Evolutionary conservation across 2,888 invertebrate genomes (phyloP).

Genomic region (Phengaris alcon): DNA sequence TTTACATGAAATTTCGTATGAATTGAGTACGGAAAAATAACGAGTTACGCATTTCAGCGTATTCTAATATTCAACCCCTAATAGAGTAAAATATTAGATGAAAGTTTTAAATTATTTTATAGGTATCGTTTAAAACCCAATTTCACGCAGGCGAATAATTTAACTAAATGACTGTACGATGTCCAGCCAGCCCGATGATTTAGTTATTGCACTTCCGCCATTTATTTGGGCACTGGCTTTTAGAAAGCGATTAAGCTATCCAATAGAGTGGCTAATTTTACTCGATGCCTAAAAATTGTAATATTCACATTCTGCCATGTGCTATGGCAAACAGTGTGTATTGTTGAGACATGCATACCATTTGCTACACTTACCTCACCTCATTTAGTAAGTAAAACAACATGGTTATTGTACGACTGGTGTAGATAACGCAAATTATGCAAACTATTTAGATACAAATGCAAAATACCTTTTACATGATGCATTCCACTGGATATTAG

Average conservation of each 20-base stretch:
- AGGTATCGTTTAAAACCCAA: too few relatives aligned
- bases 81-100: too few relatives aligned
- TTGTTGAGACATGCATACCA: background rate
- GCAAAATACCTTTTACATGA: conserved; percentile 1
- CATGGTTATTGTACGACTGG: conserved; percentile 17
- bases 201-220: background rate
- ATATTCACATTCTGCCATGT: background rate
- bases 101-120: too few relatives aligned
- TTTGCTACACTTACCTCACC: background rate
- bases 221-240: background rate
- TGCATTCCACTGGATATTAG: background rate
- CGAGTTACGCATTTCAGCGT: too few relatives aligned
- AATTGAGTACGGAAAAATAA: too few relatives aligned
- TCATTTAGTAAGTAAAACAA: background rate
- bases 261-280: background rate
- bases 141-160: too few relatives aligned
- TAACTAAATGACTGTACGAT: background rate
- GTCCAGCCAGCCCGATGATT: background rate
- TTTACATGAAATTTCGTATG: too few relatives aligned
- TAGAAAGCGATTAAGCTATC: background rate
- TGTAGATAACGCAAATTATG: conserved; percentile 6
- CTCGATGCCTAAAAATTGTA: background rate
- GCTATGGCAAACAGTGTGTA: background rate
- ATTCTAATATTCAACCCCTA: too few relatives aligned
- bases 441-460: conserved; percentile 15